Evolutionary conservation across 2,888 invertebrate genomes (phyloP), one percentile per base, ranked within the genome.

Genomic region (Mesodorylaimus sp.): DNA sequence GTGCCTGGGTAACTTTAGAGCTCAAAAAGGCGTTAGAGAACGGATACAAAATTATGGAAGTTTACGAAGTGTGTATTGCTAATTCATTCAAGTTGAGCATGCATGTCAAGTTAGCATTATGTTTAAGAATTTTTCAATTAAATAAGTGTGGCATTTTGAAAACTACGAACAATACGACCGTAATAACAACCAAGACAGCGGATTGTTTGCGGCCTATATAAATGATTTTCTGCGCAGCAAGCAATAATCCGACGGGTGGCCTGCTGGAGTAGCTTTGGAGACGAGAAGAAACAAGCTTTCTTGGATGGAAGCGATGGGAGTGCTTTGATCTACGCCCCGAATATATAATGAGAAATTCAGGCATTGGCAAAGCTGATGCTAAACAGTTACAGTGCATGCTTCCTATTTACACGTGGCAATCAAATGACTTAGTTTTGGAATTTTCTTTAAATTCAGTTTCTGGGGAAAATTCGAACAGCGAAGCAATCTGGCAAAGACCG

Each of bases 1-100:
- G 62, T 1, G 58, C 60, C 1, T 63, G 60, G 60, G 53, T 55
- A 28, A 55, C 59, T 2, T 54, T 55, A 1, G 64, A 62, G 47
- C 39, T 64, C 1, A 47, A 54, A 28, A 52, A 50, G 21, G 63
- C 63, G 3, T 3, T 57, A 1, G 27, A 54, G 27, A 48, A 55
- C 28, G 62, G 61, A 1, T 64, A 63, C 47, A 24, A 26, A 26
- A 27, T 43, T 19, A 27, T 43, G 24, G 27, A 26, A 43, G 7
- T 39, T 7, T 21, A 39, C 41, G 41, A 39, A 39, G 7, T 19
- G 21, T 39, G 41, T 39, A 10, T 21, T 39, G 7, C 5, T 16
- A 13, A 21, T 39, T 39, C n/a, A 39, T 21, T 32, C 10, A 32
- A 13, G 10, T 13, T 39, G 41, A 39, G 21, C 10, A 7, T 39